Evolutionary conservation across 2,888 invertebrate genomes (phyloP), one percentile per base, ranked within the genome.

Genomic region (Acanthopleura granulata): DNA sequence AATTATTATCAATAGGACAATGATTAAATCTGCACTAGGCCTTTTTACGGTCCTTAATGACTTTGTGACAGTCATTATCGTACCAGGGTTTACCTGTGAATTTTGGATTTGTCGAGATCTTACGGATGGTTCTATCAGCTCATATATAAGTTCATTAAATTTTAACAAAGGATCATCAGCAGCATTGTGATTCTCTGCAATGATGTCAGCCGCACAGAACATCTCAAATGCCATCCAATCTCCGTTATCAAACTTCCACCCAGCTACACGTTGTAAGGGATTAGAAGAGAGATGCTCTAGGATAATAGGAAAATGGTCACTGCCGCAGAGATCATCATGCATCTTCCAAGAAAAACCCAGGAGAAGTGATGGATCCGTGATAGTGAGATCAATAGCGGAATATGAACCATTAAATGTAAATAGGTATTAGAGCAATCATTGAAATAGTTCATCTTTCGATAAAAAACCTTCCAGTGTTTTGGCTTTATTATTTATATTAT

Each of bases 221-320:
- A 57, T 22, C 1, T 18, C 18, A 57, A 57, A 57, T 18, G 22
- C n/a, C 3, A 22, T 18, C 57, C 12, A 57, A 57, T 57, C 57
- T n/a, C 6, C 57, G 3, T 57, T 57, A 18, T 57, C n/a, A 12
- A 57, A 57, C 12, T 57, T 57, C 18, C 22, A 57, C 18, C 57
- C 4, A 57, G 57, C n/a, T n/a, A 57, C 4, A n/a, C 22, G n/a
- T 22, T 57, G 6, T 57, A 57, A 4, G 12, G n/a, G 6, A 18
- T 57, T 57, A n/a, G 57, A 57, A 57, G 57, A 9, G n/a, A 18
- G 3, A 3, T 57, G 57, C 12, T 57, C 57, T 22, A 57, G 57
- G 57, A 57, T 57, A 22, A 57, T 25, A 22, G 66, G 66, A 27
- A 66, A 66, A 27, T 66, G 66, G 29, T 66, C 66, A 27, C 12